Evolutionary conservation across 2,797 vertebrate species (phyloP).

Genomic region (Tamandua tetradactyla): DNA sequence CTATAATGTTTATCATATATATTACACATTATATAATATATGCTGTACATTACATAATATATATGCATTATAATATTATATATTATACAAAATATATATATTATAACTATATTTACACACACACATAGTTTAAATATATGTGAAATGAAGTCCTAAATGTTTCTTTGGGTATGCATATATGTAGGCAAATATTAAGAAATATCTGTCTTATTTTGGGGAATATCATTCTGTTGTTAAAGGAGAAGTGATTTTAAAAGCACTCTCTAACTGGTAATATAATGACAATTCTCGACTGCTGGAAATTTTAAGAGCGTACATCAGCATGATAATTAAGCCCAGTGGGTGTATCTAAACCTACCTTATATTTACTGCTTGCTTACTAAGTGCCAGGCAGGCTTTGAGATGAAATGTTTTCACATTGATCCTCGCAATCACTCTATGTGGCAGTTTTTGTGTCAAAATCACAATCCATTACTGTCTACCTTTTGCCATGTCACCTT

Average conservation of each 20-base stretch:
- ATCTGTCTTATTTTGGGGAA: not conserved
- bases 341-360: not conserved
- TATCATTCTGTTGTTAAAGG: not conserved
- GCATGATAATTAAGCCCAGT: not conserved
- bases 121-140: not conserved
- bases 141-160: not conserved
- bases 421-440: not conserved
- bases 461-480: not conserved
- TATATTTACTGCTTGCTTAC: not conserved
- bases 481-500: not conserved
- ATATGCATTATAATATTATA: not conserved
- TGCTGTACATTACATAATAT: not conserved
- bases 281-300: not conserved
- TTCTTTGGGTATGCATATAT: not conserved
- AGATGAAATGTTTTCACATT: not conserved
- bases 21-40: not conserved
- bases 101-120: not conserved
- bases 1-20: not conserved
- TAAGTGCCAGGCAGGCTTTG: not conserved
- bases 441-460: not conserved
- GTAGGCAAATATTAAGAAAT: slow-evolving; percentile 5
- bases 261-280: not conserved
- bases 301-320: not conserved
- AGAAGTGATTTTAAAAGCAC: not conserved
- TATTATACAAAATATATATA: not conserved